phyloP scores from a whole-genome alignment of 1,140 invertebrate species.

The Samia ricini region DNA sequence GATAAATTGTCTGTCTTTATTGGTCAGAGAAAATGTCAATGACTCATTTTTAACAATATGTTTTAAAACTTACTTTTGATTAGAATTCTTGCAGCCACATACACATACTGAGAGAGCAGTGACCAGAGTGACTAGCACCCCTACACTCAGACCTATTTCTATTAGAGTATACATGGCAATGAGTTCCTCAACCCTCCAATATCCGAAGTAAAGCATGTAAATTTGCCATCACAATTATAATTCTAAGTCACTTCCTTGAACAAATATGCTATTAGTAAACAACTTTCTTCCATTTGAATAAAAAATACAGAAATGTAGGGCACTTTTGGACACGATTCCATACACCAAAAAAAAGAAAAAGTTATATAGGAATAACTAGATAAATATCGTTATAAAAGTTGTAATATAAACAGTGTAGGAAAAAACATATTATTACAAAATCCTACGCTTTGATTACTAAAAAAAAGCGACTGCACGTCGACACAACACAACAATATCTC shows the following conservation, averaged over 20 bases:
- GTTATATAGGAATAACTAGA: background rate
- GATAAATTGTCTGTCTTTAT: background rate
- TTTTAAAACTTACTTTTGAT: conserved; percentile 69
- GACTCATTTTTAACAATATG: background rate
- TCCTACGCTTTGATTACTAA: conserved; percentile 3
- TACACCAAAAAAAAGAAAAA: conserved; percentile 12
- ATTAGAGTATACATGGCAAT: conserved; percentile 67
- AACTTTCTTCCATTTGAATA: conserved; percentile 70
- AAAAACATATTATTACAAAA: background rate
- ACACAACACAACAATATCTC: conserved; percentile 5
- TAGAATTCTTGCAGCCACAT: conserved; percentile 73
- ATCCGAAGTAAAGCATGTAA: conserved; percentile 23
- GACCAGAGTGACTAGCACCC: conserved; percentile 60
- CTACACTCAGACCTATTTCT: conserved; percentile 64
- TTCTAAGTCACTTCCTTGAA: conserved; percentile 61
- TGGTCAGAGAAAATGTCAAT: background rate
- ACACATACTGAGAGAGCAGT: conserved; percentile 65
- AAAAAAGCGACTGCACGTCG: background rate
- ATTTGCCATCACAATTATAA: conserved; percentile 45
- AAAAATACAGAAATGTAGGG: conserved; percentile 61
- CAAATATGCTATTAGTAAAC: conserved; percentile 42
- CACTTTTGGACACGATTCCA: conserved; percentile 38
- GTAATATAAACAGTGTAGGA: background rate
- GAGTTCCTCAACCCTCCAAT: conserved; percentile 44
- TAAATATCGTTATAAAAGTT: background rate